Base-by-base conservation (phyloP, 1,140 invertebrate species). In the Hypothenemus hampei region DNA sequence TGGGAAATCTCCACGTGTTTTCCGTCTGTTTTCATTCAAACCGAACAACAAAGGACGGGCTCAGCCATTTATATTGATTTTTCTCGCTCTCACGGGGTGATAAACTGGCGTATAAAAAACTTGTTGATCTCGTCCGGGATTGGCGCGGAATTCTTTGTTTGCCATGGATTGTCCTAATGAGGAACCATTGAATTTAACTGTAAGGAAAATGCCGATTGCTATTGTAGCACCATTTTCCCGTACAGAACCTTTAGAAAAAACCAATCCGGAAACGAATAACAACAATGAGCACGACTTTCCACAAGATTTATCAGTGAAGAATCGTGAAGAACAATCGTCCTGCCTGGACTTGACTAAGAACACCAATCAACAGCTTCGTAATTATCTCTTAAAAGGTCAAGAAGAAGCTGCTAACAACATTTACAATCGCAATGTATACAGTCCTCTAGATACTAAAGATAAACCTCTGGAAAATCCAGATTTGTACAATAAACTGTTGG, bases 401-500 rank as follows among this genome's bases (percentile, higher is more conserved):
- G 58, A 62, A 11, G 36, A 48, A 21, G 43, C 40, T 26, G 45
- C 51, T 24, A 55, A 44, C 23, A 57, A 60, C 20, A 45, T 37
- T 4, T 65, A 64, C 52, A 62, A 61, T 15, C 59, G 60, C 35
- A 67, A 67, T 43, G 63, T 57, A 37, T 63, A 57, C 59, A 58
- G 66, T 46, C 52, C 58, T 35, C 36, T 51, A 24, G 46, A 36
- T 23, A 43, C 19, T 11, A 47, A 49, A 20, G 39, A 57, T 8
- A 48, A 51, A 7, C n/a, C n/a, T n/a, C n/a, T n/a, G n/a, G 16
- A 51, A 11, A 23, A 57, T 7, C 40, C 75, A 31, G 52, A 78
- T 21, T 45, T 69, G 16, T 69, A 68, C 15, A 77, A 78, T 49
- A 80, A 80, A 60, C 75, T 82, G 48, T 64, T 82, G 13, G 76